Conservation (phyloP, 2,113 vertebrate species). For the Balaeniceps rex region DNA sequence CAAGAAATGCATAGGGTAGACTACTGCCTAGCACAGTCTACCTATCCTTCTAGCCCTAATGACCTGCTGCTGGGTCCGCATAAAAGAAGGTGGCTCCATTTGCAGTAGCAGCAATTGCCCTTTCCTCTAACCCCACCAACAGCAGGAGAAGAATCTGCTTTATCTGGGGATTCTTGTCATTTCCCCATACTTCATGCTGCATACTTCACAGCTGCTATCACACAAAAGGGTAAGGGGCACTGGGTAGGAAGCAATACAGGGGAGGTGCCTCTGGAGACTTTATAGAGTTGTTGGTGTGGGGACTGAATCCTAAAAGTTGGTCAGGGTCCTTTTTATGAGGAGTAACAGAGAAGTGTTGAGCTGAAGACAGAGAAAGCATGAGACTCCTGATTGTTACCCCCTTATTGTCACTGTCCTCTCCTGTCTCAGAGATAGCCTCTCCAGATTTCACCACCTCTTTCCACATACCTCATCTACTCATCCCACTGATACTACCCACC, state of each 20-base stretch:
- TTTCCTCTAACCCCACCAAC: neutral
- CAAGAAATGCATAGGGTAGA: neutral
- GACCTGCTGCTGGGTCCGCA: too few relatives aligned
- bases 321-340: neutral
- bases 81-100: neutral
- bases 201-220: neutral
- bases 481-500: neutral
- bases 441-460: neutral
- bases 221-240: neutral
- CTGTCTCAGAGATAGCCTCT: neutral
- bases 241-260: neutral
- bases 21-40: neutral
- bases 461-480: neutral
- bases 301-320: neutral
- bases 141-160: neutral
- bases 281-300: neutral
- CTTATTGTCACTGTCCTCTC: too few relatives aligned
- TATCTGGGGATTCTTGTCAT: neutral
- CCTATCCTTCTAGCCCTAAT: neutral
- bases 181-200: neutral
- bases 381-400: neutral
- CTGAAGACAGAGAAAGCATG: neutral
- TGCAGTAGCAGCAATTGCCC: neutral
- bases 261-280: neutral
- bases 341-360: neutral